Conservation (phyloP, 1,140 invertebrate genomes). For the Pseudomyrmex sp. region DNA sequence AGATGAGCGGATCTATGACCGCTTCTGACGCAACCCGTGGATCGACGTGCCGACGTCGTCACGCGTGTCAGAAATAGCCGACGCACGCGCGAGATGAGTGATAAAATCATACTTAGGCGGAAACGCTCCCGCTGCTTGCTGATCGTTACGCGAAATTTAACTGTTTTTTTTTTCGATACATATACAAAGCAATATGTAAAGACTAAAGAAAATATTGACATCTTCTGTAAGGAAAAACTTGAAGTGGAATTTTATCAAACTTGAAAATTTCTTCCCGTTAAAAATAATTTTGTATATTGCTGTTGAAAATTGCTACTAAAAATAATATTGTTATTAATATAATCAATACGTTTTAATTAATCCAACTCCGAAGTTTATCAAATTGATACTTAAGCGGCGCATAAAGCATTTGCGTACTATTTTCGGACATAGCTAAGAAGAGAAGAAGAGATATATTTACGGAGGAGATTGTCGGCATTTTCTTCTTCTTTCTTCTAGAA, state of each 20-base stretch:
- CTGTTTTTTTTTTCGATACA: too few species aligned
- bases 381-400: conserved; percentile 33
- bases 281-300: too few species aligned
- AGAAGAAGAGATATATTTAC: conserved; percentile 46
- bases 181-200: too few species aligned
- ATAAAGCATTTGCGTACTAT: conserved; percentile 19
- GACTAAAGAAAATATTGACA: too few species aligned
- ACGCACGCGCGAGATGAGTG: conserved; percentile 6
- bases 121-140: conserved; percentile 1
- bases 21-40: conserved; percentile 40
- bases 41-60: conserved; percentile 29
- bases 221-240: too few species aligned
- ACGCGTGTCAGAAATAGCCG: conserved; percentile 47
- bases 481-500: conserved; percentile 43
- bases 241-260: too few species aligned
- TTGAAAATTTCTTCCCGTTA: too few species aligned
- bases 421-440: conserved; percentile 19
- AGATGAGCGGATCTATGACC: not conserved
- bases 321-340: not conserved
- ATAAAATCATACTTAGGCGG: conserved; percentile 18
- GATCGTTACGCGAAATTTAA: not conserved
- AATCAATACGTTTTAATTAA: not conserved
- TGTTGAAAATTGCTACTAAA: not conserved
- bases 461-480: conserved; percentile 50
- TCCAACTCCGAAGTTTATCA: not conserved